These are phyloP conservation scores for Tetragnatha montana DNA, from an alignment of 2,888 invertebrate genomes.

Conservation along the genomic window DNA sequence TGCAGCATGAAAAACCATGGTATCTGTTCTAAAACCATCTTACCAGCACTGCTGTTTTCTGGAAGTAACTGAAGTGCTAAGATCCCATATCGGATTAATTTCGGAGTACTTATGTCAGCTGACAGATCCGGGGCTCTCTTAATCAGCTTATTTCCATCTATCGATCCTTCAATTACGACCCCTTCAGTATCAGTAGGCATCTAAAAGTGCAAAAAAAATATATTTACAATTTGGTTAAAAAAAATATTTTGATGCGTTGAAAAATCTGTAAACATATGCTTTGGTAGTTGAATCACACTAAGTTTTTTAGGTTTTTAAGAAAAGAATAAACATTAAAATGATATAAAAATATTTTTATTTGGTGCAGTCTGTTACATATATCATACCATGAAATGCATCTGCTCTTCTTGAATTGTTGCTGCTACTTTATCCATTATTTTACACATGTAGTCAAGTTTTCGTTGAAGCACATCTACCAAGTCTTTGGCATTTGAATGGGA, in stretches of 20 bases:
- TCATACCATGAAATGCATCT: slow-evolving; percentile 59
- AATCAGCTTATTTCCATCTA: slow-evolving; percentile 75
- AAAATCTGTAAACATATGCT: too few relatives aligned
- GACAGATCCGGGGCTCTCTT: slow-evolving; percentile 76
- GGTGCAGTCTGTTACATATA: not conserved
- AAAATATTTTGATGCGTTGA: too few relatives aligned
- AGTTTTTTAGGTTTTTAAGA: too few relatives aligned
- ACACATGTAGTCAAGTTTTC: slow-evolving; percentile 78
- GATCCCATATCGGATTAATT: slow-evolving; percentile 86
- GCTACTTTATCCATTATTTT: slow-evolving; percentile 61
- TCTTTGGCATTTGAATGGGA: slow-evolving; percentile 79
- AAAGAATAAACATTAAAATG: too few relatives aligned
- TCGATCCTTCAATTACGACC: slow-evolving; percentile 79
- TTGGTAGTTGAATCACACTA: too few relatives aligned
- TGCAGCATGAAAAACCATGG: not conserved
- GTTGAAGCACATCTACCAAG: slow-evolving; percentile 78
- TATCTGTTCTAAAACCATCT: not conserved
- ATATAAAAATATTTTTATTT: too few relatives aligned
- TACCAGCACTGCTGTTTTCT: slow-evolving; percentile 85
- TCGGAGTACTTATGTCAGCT: slow-evolving; percentile 84
- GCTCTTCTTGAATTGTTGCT: slow-evolving; percentile 73
- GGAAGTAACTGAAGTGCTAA: slow-evolving; percentile 85
- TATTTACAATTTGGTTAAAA: too few relatives aligned
- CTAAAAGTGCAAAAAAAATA: slow-evolving; percentile 73
- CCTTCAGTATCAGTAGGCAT: slow-evolving; percentile 80